Conservation (phyloP, 1,140 invertebrate genomes). For the Melipona quadrifasciata region DNA sequence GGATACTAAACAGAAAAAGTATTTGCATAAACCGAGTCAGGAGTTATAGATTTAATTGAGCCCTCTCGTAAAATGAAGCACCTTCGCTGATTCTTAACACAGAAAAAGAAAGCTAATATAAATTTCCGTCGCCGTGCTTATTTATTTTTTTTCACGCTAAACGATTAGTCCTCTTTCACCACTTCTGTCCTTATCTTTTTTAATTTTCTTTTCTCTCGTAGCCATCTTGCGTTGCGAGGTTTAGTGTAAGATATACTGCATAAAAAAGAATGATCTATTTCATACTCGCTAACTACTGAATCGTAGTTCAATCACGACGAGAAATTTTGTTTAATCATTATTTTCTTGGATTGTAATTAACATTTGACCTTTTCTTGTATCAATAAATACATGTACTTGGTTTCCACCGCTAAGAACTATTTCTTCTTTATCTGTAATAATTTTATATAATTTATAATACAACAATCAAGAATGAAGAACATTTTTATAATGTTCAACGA, state of each 20-base stretch:
- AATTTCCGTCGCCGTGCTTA: slow-evolving; percentile 47
- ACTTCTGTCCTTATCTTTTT: background rate
- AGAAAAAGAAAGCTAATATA: slow-evolving; percentile 4
- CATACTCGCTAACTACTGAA: slow-evolving; percentile 63
- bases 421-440: background rate
- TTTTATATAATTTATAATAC: background rate
- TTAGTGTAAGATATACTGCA: slow-evolving; percentile 66
- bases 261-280: slow-evolving; percentile 67
- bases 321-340: background rate
- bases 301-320: slow-evolving; percentile 63
- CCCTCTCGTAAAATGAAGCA: slow-evolving; percentile 9
- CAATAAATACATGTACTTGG: background rate
- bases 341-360: slow-evolving; percentile 16
- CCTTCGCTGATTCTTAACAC: slow-evolving; percentile 10
- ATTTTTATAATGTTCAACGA: slow-evolving; percentile 12
- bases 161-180: background rate
- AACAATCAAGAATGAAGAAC: background rate
- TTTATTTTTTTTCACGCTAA: slow-evolving; percentile 51
- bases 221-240: slow-evolving; percentile 57
- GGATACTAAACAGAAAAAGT: slow-evolving; percentile 23
- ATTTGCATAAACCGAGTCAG: slow-evolving; percentile 28
- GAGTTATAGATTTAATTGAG: slow-evolving; percentile 32
- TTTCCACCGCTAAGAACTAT: slow-evolving; percentile 3
- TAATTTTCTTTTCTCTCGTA: slow-evolving; percentile 56
- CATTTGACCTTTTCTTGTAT: background rate